Base-by-base conservation (phyloP, 1,140 invertebrate genomes). In the Temnothorax curvispinosus region DNA sequence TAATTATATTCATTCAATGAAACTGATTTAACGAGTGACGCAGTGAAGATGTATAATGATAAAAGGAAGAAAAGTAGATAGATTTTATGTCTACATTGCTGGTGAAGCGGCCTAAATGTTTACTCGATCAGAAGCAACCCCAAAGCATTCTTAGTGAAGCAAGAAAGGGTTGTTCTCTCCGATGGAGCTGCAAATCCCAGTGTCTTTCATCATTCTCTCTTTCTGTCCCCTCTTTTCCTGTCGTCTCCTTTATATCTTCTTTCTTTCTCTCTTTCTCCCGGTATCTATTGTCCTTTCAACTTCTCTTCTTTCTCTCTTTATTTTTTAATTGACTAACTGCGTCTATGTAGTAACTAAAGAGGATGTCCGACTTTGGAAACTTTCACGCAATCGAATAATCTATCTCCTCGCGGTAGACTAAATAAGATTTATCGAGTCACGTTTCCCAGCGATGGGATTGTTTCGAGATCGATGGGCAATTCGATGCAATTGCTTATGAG, bases 261-360 rank as follows among this genome's bases (percentile, higher is more conserved):
- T 9, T 65, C 47, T 85, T 47, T 32, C 47, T 65, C 35, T 54
- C 41, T 27, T 41, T 15, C 41, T 58, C 41, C 21, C 74, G 35
- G 21, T 47, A 18, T 58, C 11, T 41, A 1, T 50, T 44, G 7
- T 6, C 9, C 74, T 56, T 38, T 50, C 44, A 67, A 54, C 58
- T 41, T 56, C 21, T 35, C n/a, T 47, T n/a, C 35, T 21, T 54
- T 44, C 32, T 87, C 69, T 52, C 76, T 89, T 84, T 85, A 82
- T 71, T 77, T 84, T 92, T 91, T 92, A 92, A 92, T 92, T 89
- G 91, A 90, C 77, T 87, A 92, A 89, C 85, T 89, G 85, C 76
- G 86, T 32, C 56, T 76, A 60, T 52, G 69, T 67, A 84, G 75
- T 87, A 89, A 76, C 77, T 89, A 87, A 91, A 91, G 88, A 86